phyloP scores from a whole-genome alignment of 2,888 invertebrate species.

The Rhodophaea formosa region DNA sequence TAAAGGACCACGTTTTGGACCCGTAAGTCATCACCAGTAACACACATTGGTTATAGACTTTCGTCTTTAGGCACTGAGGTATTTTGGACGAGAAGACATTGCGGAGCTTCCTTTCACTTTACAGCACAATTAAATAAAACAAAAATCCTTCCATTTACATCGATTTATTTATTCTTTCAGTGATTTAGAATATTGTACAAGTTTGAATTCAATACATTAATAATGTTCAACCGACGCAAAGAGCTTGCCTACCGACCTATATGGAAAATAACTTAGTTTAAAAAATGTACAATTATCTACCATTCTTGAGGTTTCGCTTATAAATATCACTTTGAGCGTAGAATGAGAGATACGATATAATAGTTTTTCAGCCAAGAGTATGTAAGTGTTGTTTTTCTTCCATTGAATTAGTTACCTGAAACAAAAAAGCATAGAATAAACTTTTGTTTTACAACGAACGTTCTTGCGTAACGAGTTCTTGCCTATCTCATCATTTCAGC shows the following conservation, averaged over 20 bases:
- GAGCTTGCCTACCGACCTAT: background rate
- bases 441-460: too few relatives aligned
- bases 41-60: too few relatives aligned
- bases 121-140: too few relatives aligned
- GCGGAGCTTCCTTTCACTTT: too few relatives aligned
- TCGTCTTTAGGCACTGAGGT: too few relatives aligned
- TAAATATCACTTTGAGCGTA: background rate
- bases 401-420: background rate
- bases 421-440: background rate
- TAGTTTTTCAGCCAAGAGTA: background rate
- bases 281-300: constrained; percentile 16
- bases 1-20: too few relatives aligned
- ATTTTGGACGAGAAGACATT: too few relatives aligned
- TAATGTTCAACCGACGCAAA: background rate
- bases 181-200: background rate
- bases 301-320: constrained; percentile 1
- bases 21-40: too few relatives aligned
- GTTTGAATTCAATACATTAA: background rate
- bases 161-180: constrained; percentile 6
- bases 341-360: background rate
- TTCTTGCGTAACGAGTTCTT: too few relatives aligned
- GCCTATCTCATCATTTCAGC: too few relatives aligned
- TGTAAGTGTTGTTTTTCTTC: background rate
- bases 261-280: constrained; percentile 17
- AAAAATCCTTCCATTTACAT: constrained; percentile 11